phyloP scores from a whole-genome alignment of 2,113 vertebrate genomes.

The Camelus bactrianus region DNA sequence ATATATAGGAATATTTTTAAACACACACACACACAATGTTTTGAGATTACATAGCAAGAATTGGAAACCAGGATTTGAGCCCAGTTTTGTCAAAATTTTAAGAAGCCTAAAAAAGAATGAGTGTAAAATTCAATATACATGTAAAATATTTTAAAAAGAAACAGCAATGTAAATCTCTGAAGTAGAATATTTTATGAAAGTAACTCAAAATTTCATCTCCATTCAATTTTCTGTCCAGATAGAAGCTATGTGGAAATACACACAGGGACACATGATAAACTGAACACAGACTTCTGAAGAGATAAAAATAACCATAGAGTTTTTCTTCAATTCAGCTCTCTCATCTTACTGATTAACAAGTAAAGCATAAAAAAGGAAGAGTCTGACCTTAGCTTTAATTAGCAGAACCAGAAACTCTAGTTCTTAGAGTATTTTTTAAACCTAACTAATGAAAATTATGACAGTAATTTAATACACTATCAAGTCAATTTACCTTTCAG shows the following conservation, averaged over 20 bases:
- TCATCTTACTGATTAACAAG: not conserved
- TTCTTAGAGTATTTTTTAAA: not conserved
- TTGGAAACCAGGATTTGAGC: not conserved
- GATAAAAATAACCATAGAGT: not conserved
- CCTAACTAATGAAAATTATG: not conserved
- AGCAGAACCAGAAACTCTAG: not conserved
- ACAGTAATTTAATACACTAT: not conserved
- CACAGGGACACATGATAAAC: not conserved
- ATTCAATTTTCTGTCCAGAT: not conserved
- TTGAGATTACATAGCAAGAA: not conserved
- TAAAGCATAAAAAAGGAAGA: not conserved
- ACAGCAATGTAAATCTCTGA: not conserved
- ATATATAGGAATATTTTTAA: not conserved
- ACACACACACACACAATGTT: not conserved
- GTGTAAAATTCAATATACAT: not conserved
- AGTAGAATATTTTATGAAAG: not conserved
- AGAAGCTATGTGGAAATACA: not conserved
- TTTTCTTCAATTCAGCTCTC: not conserved
- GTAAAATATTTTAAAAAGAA: slow-evolving; percentile 7
- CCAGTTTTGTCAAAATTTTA: not conserved
- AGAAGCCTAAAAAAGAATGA: not conserved
- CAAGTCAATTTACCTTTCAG: not conserved
- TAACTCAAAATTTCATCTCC: not conserved
- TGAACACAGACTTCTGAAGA: not conserved
- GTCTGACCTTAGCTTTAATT: not conserved